Conservation (phyloP, 1,140 invertebrate genomes). For the Cydia amplana region DNA sequence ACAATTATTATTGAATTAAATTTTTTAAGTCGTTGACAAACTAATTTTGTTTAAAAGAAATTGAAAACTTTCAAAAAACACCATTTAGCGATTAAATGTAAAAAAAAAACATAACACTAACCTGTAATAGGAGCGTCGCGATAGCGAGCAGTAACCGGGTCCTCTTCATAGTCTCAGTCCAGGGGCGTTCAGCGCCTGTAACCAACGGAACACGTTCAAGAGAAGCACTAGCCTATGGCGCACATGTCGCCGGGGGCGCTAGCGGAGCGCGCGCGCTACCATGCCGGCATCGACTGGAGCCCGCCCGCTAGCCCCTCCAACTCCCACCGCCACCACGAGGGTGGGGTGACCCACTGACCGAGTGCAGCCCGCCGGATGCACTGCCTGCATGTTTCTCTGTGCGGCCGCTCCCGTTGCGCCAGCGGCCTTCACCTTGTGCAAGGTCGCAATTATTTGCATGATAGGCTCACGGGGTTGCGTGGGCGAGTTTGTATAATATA, state of each 20-base stretch:
- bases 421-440: constrained; percentile 68
- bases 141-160: constrained; percentile 66
- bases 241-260: constrained; percentile 49
- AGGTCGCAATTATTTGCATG: constrained; percentile 55
- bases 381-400: constrained; percentile 63
- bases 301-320: constrained; percentile 34
- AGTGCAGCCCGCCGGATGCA: constrained; percentile 71
- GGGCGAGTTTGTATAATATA: not conserved
- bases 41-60: too few relatives aligned
- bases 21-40: too few relatives aligned
- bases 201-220: constrained; percentile 64
- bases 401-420: constrained; percentile 58
- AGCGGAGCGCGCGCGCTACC: constrained; percentile 44
- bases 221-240: constrained; percentile 47
- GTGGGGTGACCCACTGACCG: constrained; percentile 70
- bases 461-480: constrained; percentile 1
- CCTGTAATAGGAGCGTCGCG: constrained; percentile 71
- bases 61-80: not conserved
- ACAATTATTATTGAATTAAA: too few relatives aligned
- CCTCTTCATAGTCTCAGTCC: constrained; percentile 73
- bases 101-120: constrained; percentile 44
- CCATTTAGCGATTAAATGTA: constrained; percentile 23
- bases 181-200: constrained; percentile 65
- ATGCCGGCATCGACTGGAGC: constrained; percentile 40
- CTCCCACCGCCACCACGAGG: constrained; percentile 35